Evolutionary conservation across 2,113 vertebrate genomes (phyloP).

Genomic region (Uria lomvia): DNA sequence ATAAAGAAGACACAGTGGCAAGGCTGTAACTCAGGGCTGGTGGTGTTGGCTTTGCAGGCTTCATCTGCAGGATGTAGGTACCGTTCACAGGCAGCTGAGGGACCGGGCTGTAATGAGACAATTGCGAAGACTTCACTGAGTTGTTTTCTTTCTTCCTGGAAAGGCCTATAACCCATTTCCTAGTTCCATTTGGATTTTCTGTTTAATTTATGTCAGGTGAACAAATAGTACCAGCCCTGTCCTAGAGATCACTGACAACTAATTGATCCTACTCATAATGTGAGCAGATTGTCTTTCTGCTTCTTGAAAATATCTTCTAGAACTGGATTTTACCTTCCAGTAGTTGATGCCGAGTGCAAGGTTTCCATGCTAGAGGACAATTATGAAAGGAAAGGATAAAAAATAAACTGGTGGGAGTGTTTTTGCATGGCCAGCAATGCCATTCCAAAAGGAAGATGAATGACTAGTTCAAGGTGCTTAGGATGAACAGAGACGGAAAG

Average conservation of each 20-base stretch:
- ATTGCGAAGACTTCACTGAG: not conserved
- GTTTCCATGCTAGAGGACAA: conserved; percentile 8
- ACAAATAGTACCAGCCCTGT: not conserved
- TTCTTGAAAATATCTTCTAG: conserved; percentile 32
- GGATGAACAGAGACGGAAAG: not conserved
- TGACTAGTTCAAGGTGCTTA: not conserved
- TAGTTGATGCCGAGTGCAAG: not conserved
- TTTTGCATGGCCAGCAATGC: not conserved
- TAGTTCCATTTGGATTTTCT: not conserved
- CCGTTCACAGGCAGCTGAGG: not conserved
- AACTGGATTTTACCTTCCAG: not conserved
- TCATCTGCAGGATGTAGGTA: not conserved
- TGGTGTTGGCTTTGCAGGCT: not conserved
- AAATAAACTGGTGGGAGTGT: not conserved
- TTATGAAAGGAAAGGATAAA: not conserved
- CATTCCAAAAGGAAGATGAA: not conserved
- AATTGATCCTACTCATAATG: not conserved
- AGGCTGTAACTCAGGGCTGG: not conserved
- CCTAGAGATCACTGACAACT: not conserved
- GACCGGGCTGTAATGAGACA: not conserved
- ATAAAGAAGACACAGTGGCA: not conserved
- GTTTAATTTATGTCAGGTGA: not conserved
- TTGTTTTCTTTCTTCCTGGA: not conserved
- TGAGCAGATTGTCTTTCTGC: conserved; percentile 32
- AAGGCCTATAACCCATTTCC: not conserved